These are phyloP conservation scores for Spisula subtruncata DNA, from an alignment of 2,888 invertebrate species.

Conservation along the genomic window DNA sequence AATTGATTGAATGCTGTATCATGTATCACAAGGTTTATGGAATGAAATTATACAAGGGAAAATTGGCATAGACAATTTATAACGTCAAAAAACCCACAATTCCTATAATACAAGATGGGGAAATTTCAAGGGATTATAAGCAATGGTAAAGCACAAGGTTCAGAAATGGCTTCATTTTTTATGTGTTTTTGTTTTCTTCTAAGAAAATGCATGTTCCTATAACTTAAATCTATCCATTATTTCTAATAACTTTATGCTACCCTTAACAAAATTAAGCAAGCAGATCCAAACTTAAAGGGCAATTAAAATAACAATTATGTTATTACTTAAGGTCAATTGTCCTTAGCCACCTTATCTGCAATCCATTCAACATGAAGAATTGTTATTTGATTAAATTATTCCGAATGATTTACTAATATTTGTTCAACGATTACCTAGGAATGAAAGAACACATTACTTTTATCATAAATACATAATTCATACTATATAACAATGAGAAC, in stretches of 20 bases:
- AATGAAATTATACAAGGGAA: too few species aligned
- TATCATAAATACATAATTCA: conserved; percentile 26
- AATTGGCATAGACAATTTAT: too few species aligned
- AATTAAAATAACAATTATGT: conserved; percentile 12
- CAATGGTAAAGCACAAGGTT: too few species aligned
- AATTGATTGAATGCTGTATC: not conserved
- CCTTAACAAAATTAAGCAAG: too few species aligned
- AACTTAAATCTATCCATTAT: too few species aligned
- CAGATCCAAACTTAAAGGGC: not conserved
- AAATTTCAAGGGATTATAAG: too few species aligned
- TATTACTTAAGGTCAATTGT: conserved; percentile 8
- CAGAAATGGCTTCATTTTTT: too few species aligned
- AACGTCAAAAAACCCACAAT: too few species aligned
- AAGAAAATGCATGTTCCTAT: too few species aligned
- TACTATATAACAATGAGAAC: not conserved
- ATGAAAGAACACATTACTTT: conserved; percentile 22
- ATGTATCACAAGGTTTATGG: not conserved
- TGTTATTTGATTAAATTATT: conserved; percentile 23
- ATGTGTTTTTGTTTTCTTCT: too few species aligned
- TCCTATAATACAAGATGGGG: too few species aligned
- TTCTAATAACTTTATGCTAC: too few species aligned
- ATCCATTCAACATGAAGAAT: not conserved
- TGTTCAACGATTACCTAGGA: not conserved
- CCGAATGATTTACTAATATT: conserved; percentile 36
- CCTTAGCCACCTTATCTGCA: not conserved